Conservation (phyloP, 2,113 vertebrate genomes). For the Prietella phreatophila region DNA sequence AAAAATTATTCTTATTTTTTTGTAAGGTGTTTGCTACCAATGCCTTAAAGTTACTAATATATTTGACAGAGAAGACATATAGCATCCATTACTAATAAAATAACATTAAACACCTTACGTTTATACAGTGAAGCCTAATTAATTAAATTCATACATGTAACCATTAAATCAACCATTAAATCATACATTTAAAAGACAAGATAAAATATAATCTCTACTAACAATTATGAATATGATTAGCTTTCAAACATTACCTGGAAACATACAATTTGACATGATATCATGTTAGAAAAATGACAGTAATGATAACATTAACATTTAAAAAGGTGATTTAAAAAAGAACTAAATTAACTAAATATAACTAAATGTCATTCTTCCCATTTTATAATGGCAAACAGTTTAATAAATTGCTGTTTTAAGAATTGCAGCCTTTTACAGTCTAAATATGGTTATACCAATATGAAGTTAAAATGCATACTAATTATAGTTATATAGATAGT, state of each 20-base stretch:
- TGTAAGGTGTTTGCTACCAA: background rate
- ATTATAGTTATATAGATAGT: background rate
- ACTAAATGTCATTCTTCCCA: background rate
- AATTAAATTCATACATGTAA: background rate
- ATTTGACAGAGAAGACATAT: background rate
- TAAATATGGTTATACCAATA: background rate
- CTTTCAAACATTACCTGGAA: background rate
- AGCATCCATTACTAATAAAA: background rate
- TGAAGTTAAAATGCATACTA: background rate
- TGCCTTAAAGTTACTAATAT: background rate
- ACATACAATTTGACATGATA: background rate
- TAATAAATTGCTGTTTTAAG: background rate
- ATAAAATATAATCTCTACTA: background rate
- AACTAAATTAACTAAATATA: background rate
- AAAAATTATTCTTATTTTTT: background rate
- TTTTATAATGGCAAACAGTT: background rate
- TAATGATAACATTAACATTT: background rate
- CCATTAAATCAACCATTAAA: background rate
- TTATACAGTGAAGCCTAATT: background rate
- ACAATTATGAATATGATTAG: background rate
- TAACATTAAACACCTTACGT: background rate
- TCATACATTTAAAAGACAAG: background rate
- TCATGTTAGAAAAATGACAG: background rate
- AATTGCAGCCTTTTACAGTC: background rate
- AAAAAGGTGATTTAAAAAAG: background rate